Conservation (phyloP, 2,113 vertebrate genomes). For the Gasterosteus aculeatus region DNA sequence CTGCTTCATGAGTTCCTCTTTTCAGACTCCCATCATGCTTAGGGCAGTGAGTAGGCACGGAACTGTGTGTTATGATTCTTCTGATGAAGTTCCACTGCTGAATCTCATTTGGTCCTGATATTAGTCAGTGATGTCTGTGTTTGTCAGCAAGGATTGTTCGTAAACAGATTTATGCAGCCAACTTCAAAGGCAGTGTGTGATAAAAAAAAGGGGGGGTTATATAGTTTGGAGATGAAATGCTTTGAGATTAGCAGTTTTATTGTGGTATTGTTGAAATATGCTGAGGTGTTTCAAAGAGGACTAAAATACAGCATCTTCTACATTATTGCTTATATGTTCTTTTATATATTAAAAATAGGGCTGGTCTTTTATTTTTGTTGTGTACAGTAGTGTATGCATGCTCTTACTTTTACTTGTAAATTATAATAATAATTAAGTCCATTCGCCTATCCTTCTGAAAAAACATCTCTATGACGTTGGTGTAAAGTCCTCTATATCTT, state of each 20-base stretch:
- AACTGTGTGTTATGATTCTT: conserved; percentile 16
- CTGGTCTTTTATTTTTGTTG: too few species aligned
- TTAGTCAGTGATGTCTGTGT: neutral
- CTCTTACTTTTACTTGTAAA: too few species aligned
- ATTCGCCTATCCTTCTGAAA: too few species aligned
- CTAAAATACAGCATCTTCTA: neutral
- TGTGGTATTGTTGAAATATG: neutral
- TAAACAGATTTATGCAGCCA: neutral
- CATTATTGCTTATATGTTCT: too few species aligned
- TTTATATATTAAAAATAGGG: too few species aligned
- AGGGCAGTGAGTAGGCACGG: conserved; percentile 15
- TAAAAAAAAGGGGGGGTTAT: neutral
- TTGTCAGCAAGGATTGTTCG: neutral
- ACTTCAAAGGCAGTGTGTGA: neutral
- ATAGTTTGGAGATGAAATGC: neutral
- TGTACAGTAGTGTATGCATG: too few species aligned
- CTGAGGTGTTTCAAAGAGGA: neutral
- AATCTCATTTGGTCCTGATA: neutral
- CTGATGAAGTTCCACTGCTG: neutral
- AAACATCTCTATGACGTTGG: too few species aligned
- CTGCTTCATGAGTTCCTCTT: neutral
- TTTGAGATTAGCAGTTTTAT: neutral
- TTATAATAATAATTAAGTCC: too few species aligned
- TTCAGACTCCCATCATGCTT: conserved; percentile 3
- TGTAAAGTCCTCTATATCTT: too few species aligned